These are phyloP conservation scores for Hypsopygia costalis DNA, from an alignment of 2,888 invertebrate genomes.

Conservation along the genomic window DNA sequence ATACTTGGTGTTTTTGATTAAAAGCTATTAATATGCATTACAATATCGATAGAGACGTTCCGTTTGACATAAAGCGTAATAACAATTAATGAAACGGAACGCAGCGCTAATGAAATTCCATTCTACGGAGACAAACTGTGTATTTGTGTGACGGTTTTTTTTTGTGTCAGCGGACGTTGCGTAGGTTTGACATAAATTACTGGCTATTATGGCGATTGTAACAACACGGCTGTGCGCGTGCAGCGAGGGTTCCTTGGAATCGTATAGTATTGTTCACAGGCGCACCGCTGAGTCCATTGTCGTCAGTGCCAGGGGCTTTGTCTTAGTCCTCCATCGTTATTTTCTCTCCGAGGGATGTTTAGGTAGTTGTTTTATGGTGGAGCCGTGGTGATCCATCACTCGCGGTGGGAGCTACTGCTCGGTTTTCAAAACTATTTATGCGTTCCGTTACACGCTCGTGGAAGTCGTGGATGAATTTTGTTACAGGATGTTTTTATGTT, in stretches of 20 bases:
- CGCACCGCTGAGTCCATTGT: conserved; percentile 36
- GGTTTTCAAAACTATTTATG: conserved; percentile 31
- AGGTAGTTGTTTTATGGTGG: conserved; percentile 36
- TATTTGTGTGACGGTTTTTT: conserved; percentile 16
- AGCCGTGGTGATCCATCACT: conserved; percentile 47
- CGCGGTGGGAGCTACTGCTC: conserved; percentile 60
- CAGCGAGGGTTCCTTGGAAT: conserved; percentile 33
- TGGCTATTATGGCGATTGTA: conserved; percentile 30
- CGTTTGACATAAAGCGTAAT: conserved; percentile 25
- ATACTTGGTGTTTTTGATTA: conserved; percentile 41
- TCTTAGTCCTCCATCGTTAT: conserved; percentile 48
- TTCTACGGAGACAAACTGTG: conserved; percentile 24
- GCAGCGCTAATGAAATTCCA: conserved; percentile 26
- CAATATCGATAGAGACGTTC: conserved; percentile 39
- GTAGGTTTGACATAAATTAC: conserved; percentile 53
- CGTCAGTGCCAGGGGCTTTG: conserved; percentile 26
- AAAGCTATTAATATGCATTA: conserved; percentile 38
- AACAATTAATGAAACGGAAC: not conserved
- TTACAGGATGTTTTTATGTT: not conserved
- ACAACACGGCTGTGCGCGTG: conserved; percentile 24
- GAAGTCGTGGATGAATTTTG: conserved; percentile 1
- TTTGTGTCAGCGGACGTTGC: conserved; percentile 29
- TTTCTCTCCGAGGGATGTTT: conserved; percentile 32
- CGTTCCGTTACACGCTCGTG: conserved; percentile 9
- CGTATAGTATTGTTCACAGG: conserved; percentile 25